Evolutionary conservation across 2,888 invertebrate genomes (phyloP).

Genomic region (Cheilosia vernalis): DNA sequence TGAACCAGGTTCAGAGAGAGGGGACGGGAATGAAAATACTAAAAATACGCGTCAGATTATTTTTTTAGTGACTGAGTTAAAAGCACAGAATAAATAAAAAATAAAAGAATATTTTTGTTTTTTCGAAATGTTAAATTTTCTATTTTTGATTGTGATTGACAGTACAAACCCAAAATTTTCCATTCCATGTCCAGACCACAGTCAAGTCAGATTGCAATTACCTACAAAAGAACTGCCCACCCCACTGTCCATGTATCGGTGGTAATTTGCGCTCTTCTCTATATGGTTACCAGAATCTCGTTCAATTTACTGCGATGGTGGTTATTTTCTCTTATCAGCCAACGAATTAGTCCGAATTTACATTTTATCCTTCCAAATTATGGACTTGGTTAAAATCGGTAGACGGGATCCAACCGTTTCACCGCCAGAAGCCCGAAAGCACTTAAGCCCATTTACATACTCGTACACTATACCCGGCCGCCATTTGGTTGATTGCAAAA

Average conservation of each 20-base stretch:
- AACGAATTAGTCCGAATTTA: conserved; percentile 65
- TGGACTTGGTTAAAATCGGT: conserved; percentile 48
- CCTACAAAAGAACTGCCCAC: neutral
- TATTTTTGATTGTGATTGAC: too few relatives aligned
- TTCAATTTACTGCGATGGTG: conserved; percentile 42
- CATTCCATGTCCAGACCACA: too few relatives aligned
- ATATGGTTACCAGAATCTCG: conserved; percentile 27
- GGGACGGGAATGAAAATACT: too few relatives aligned
- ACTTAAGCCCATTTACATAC: conserved; percentile 1
- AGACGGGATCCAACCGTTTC: conserved; percentile 3
- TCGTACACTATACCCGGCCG: conserved; percentile 1
- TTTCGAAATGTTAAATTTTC: too few relatives aligned
- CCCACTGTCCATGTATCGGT: conserved; percentile 33
- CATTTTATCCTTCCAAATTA: conserved; percentile 68
- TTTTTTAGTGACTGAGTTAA: too few relatives aligned
- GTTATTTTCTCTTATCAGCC: conserved; percentile 59
- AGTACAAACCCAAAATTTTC: too few relatives aligned
- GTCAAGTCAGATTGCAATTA: neutral
- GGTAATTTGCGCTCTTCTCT: conserved; percentile 1
- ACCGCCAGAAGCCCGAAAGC: conserved; percentile 1
- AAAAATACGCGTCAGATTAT: too few relatives aligned
- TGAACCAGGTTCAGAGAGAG: too few relatives aligned
- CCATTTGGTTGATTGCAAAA: conserved; percentile 48
- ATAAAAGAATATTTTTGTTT: too few relatives aligned
- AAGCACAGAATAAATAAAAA: too few relatives aligned